Percentiles rank a stretch among this genome's conserved stretches.
These are phyloP conservation scores for Telmatherina bonti DNA, from an alignment of 2,797 vertebrate species.

Conservation along the genomic window DNA sequence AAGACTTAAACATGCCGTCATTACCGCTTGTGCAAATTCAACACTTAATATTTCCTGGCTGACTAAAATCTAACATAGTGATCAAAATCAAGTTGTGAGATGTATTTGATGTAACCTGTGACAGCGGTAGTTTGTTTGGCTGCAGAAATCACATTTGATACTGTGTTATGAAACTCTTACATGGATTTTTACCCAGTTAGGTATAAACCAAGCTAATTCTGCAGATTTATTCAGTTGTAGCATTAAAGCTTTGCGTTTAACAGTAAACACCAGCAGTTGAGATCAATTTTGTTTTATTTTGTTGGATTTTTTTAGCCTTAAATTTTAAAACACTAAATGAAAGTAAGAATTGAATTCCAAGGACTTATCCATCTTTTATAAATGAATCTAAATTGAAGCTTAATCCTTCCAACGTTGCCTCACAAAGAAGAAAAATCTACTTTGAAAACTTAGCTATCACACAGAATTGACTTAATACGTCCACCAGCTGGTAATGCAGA, in stretches of 20 bases:
- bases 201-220: background rate
- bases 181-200: background rate
- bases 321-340: background rate
- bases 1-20: background rate
- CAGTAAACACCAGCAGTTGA: background rate
- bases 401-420: background rate
- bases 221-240: background rate
- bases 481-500: conserved; percentile 51
- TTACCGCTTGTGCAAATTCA: background rate
- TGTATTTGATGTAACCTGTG: background rate
- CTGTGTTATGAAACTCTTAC: background rate
- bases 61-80: background rate
- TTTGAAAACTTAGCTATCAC: conserved; percentile 35
- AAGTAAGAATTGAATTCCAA: background rate
- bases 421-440: background rate
- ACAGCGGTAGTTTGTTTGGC: background rate
- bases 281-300: too few species aligned
- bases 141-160: background rate
- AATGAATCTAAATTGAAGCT: background rate
- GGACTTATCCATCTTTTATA: background rate
- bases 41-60: background rate
- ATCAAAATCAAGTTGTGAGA: background rate
- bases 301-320: background rate
- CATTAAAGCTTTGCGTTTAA: background rate
- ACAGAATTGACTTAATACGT: conserved; percentile 41